Conservation (phyloP, 2,888 invertebrate genomes). For the Tetheella fluctuosa region DNA sequence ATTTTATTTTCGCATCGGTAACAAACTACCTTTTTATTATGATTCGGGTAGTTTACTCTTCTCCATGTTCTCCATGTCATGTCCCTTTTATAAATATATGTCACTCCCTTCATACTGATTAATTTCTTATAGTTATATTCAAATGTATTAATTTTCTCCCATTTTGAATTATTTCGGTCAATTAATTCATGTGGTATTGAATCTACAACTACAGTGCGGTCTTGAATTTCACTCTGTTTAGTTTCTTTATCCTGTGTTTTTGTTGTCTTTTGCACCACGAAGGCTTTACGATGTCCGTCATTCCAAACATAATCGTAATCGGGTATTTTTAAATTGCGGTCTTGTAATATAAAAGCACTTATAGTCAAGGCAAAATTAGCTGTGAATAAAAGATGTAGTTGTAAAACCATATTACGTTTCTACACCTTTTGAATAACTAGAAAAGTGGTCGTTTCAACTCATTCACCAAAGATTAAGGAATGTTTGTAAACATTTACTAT, state of each 20-base stretch:
- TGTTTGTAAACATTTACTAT: conserved; percentile 5
- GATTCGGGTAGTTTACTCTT: conserved; percentile 36
- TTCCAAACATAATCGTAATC: conserved; percentile 4
- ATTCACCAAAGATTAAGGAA: not conserved
- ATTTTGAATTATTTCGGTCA: conserved; percentile 18
- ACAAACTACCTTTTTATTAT: conserved; percentile 38
- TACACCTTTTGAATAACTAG: not conserved
- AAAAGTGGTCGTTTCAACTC: not conserved
- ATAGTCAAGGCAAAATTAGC: not conserved
- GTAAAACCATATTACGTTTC: not conserved
- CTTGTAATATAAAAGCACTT: not conserved
- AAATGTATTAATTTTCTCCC: conserved; percentile 29
- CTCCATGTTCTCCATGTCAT: conserved; percentile 67
- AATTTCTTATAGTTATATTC: conserved; percentile 53
- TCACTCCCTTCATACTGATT: conserved; percentile 54
- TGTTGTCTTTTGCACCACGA: not conserved
- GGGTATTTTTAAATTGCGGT: not conserved
- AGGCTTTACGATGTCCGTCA: not conserved
- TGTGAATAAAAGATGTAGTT: not conserved
- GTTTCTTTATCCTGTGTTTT: not conserved
- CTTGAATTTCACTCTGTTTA: conserved; percentile 21
- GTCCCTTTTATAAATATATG: conserved; percentile 60
- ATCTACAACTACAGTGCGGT: conserved; percentile 43
- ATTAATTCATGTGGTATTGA: conserved; percentile 47
- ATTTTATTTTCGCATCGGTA: conserved; percentile 54